Conservation (phyloP, 2,888 invertebrate species). For the Harpalus rubripes region DNA sequence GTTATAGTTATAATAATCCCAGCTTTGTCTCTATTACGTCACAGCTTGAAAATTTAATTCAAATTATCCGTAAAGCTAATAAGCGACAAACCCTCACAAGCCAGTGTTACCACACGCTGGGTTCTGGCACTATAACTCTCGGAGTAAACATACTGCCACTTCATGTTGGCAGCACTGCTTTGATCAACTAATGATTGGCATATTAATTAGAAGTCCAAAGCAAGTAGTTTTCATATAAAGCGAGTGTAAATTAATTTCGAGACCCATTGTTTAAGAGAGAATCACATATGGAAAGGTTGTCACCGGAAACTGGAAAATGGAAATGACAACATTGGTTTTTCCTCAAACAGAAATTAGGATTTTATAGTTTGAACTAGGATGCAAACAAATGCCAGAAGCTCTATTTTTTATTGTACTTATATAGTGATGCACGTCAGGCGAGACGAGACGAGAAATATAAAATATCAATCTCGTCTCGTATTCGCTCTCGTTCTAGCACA, state of each 20-base stretch:
- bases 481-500: too few relatives aligned
- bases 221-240: conserved; percentile 41
- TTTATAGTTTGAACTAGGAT: too few relatives aligned
- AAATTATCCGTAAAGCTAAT: conserved; percentile 45
- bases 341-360: too few relatives aligned
- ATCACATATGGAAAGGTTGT: background rate
- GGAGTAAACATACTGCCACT: conserved; percentile 22
- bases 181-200: conserved; percentile 49
- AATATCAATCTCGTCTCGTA: too few relatives aligned
- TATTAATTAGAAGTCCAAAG: conserved; percentile 49
- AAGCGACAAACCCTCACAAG: conserved; percentile 14
- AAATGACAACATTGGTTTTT: too few relatives aligned
- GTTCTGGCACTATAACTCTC: conserved; percentile 6
- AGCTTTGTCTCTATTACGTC: conserved; percentile 4
- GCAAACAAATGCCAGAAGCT: too few relatives aligned
- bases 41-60: conserved; percentile 31
- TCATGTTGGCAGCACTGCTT: conserved; percentile 37
- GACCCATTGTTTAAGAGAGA: background rate
- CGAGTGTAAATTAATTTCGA: conserved; percentile 33
- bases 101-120: conserved; percentile 33
- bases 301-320: background rate
- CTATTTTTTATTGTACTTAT: too few relatives aligned
- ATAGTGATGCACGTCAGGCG: too few relatives aligned
- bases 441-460: too few relatives aligned
- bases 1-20: background rate